phyloP scores from a whole-genome alignment of 2,797 vertebrate species.

The Monodelphis domestica region DNA sequence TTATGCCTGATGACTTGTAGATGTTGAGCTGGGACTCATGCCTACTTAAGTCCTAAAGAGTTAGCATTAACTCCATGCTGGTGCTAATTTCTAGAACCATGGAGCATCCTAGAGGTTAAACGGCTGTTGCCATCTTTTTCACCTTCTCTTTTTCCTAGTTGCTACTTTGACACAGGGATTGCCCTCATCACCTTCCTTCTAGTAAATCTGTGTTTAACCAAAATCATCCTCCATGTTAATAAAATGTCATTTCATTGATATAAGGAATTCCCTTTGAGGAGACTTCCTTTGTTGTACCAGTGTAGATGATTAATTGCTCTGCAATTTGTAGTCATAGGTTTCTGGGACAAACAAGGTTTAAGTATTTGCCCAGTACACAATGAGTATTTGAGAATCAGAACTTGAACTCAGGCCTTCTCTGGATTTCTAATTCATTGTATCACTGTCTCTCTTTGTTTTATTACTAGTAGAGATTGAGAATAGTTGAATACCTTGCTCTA shows the following conservation, averaged over 20 bases:
- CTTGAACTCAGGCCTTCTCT: not conserved
- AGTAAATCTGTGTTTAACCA: not conserved
- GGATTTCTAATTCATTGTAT: not conserved
- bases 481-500: not conserved
- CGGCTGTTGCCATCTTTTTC: not conserved
- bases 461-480: not conserved
- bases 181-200: not conserved
- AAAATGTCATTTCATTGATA: not conserved
- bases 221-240: not conserved
- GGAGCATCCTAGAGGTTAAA: not conserved
- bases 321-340: not conserved
- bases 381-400: not conserved
- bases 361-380: not conserved
- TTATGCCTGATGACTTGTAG: not conserved
- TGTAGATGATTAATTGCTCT: not conserved
- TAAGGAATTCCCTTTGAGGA: not conserved
- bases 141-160: not conserved
- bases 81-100: not conserved
- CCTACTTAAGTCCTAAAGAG: not conserved
- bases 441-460: not conserved
- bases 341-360: not conserved
- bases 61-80: not conserved
- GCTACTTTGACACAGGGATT: not conserved
- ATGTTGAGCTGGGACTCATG: not conserved
- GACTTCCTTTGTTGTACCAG: not conserved